phyloP scores from a whole-genome alignment of 2,888 invertebrate genomes.

The Hemistola chrysoprasaria region DNA sequence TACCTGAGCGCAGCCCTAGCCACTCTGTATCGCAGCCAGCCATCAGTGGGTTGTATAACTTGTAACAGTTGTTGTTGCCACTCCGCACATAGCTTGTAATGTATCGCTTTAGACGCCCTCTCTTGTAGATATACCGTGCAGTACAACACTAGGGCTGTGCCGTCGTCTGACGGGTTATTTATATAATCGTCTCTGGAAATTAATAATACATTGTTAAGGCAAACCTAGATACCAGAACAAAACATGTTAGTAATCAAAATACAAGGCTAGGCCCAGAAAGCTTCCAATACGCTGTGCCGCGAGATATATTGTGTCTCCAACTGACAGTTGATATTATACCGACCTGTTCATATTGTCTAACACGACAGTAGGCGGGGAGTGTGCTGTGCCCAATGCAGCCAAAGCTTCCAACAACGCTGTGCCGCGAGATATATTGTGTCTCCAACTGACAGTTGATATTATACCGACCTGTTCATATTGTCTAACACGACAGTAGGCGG shows the following conservation, averaged over 20 bases:
- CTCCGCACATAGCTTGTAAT: constrained; percentile 48
- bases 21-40: constrained; percentile 94
- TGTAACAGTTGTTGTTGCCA: constrained; percentile 79
- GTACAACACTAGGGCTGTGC: constrained; percentile 87
- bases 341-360: constrained; percentile 31
- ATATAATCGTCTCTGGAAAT: constrained; percentile 37
- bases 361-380: constrained; percentile 49
- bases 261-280: too few species aligned
- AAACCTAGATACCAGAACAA: too few species aligned
- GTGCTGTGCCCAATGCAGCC: constrained; percentile 40
- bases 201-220: too few species aligned
- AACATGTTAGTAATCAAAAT: too few species aligned
- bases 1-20: constrained; percentile 88
- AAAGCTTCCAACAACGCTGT: too few species aligned
- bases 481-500: constrained; percentile 45
- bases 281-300: too few species aligned
- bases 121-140: constrained; percentile 93
- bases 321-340: too few species aligned
- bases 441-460: too few species aligned
- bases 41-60: constrained; percentile 76
- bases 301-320: too few species aligned
- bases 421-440: too few species aligned
- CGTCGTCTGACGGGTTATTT: constrained; percentile 58
- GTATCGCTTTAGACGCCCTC: constrained; percentile 86
- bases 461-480: constrained; percentile 33